These are phyloP conservation scores for Acanthurus tractus DNA, from an alignment of 2,797 vertebrate genomes.

Conservation along the genomic window DNA sequence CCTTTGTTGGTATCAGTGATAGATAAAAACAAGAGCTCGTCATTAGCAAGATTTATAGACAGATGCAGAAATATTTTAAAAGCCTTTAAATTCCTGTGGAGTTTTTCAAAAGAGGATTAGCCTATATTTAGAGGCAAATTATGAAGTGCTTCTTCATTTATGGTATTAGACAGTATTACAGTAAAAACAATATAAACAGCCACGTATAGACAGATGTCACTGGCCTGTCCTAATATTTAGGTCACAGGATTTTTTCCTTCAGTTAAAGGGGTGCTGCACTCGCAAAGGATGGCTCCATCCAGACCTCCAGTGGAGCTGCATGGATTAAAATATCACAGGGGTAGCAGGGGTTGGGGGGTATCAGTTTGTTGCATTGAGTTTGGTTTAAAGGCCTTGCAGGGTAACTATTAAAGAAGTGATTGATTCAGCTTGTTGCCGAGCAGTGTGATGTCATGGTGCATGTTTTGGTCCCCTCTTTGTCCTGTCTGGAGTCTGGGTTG, in stretches of 20 bases:
- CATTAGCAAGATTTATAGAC: constrained; percentile 67
- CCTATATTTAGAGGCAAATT: constrained; percentile 68
- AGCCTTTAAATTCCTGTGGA: constrained; percentile 75
- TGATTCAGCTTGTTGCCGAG: constrained; percentile 78
- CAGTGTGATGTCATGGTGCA: constrained; percentile 72
- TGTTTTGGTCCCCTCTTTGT: constrained; percentile 67
- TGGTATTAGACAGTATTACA: constrained; percentile 49
- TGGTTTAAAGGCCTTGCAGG: constrained; percentile 50
- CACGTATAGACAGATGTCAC: constrained; percentile 44
- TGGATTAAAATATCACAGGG: constrained; percentile 67
- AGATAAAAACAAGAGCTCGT: constrained; percentile 41
- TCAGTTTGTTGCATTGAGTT: constrained; percentile 33
- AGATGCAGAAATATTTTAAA: constrained; percentile 74
- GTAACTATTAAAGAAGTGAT: constrained; percentile 74
- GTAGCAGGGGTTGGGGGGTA: constrained; percentile 11
- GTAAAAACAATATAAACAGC: constrained; percentile 66
- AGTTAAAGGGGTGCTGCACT: constrained; percentile 50
- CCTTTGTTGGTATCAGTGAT: constrained; percentile 45
- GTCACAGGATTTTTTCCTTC: constrained; percentile 66
- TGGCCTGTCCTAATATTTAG: constrained; percentile 68
- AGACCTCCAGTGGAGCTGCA: constrained; percentile 43
- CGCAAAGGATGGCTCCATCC: constrained; percentile 11
- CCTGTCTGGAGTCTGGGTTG: constrained; percentile 43
- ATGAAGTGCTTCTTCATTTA: constrained; percentile 51
- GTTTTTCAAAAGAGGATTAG: constrained; percentile 76